phyloP scores from a whole-genome alignment of 2,797 vertebrate genomes.

The Carduelis carduelis region DNA sequence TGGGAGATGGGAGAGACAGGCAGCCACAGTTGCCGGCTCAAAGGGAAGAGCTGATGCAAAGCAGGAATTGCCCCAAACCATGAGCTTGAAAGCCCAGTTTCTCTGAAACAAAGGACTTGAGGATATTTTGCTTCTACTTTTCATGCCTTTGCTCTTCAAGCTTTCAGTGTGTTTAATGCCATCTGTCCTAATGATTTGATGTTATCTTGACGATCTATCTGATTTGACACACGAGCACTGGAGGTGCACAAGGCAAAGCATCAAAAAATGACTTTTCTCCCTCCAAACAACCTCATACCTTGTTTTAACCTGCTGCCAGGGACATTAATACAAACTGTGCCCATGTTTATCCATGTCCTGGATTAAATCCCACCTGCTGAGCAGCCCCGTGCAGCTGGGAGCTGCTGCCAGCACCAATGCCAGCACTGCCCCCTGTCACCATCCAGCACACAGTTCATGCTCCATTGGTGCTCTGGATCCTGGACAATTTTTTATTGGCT shows the following conservation, averaged over 20 bases:
- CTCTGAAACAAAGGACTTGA: neutral
- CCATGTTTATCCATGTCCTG: neutral
- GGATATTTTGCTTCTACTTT: neutral
- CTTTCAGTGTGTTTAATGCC: neutral
- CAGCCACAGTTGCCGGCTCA: neutral
- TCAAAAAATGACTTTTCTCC: neutral
- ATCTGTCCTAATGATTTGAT: neutral
- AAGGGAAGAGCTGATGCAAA: neutral
- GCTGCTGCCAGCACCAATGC: neutral
- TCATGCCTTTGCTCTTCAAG: neutral
- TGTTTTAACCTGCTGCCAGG: rapidly evolving
- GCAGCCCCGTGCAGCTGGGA: rapidly evolving
- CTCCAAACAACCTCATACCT: neutral
- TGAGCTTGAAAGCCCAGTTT: neutral
- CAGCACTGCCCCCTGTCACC: neutral
- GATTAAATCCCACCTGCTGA: neutral
- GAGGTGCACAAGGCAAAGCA: neutral
- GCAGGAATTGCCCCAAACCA: neutral
- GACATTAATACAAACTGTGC: neutral
- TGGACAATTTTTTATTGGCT: neutral
- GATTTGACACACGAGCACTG: rapidly evolving
- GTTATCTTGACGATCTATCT: rapidly evolving
- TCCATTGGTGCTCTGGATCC: neutral
- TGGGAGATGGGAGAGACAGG: neutral
- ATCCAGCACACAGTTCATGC: neutral